phyloP scores from a whole-genome alignment of 2,797 vertebrate species.

The Platyrinchus mystaceus region DNA sequence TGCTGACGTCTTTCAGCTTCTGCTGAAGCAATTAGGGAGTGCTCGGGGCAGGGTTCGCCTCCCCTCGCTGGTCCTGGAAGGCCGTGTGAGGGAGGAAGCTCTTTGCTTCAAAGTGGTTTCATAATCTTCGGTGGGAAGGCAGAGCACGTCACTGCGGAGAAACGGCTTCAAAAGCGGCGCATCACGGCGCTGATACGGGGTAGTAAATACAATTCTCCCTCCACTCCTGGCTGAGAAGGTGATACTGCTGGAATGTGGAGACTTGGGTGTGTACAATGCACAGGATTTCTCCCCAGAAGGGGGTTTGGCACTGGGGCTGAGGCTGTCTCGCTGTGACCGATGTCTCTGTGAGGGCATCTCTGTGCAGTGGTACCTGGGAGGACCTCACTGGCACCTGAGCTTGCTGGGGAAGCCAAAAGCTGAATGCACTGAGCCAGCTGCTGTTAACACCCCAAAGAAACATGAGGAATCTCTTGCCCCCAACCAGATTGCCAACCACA shows the following conservation, averaged over 20 bases:
- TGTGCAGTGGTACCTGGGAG: not conserved
- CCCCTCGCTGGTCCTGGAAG: not conserved
- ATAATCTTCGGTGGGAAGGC: not conserved
- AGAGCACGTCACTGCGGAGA: not conserved
- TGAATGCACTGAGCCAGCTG: not conserved
- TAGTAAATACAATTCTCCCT: not conserved
- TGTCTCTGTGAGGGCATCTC: not conserved
- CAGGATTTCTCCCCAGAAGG: fast-evolving
- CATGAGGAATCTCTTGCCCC: not conserved
- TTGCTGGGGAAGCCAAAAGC: not conserved
- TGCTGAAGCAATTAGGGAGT: conserved; percentile 33
- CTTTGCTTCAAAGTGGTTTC: not conserved
- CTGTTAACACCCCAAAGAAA: not conserved
- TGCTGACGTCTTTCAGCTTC: conserved; percentile 15
- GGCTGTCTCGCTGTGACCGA: too few species aligned
- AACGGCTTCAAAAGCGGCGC: not conserved
- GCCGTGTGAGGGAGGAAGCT: not conserved
- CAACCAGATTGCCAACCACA: fast-evolving
- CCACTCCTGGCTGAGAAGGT: not conserved
- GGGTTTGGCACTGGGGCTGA: not conserved
- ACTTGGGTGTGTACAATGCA: fast-evolving
- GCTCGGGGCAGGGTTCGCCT: not conserved
- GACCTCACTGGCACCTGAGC: not conserved
- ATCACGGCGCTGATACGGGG: not conserved
- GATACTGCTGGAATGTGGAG: not conserved